Evolutionary conservation across 1,140 invertebrate genomes (phyloP), one percentile per base, ranked within the genome.

Genomic region (Leptinotarsa undecemlineata): DNA sequence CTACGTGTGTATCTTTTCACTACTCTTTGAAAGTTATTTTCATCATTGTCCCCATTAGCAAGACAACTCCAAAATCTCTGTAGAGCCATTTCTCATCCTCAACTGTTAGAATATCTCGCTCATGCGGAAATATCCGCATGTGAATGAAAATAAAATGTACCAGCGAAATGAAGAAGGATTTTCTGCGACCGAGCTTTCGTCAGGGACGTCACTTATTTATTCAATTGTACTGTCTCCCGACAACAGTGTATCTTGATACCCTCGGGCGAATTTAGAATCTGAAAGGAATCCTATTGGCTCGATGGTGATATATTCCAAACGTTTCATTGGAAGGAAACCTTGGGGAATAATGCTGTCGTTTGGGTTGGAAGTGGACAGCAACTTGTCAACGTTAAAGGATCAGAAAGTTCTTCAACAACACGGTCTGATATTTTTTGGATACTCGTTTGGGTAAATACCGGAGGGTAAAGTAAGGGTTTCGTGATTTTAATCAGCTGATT

Each of bases 211-310:
- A 57, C 51, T 57, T 57, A 57, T 57, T 57, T 15, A 57, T 57
- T 57, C 51, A 57, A 57, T 57, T 57, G 51, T 57, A 57, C 51
- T 57, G 33, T 63, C n/a, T 26, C 64, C 15, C 21, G 23, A 23
- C 20, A 42, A 42, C 26, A 67, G 64, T 67, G 42, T 67, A 67
- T 67, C 42, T 73, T 26, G 42, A 68, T 66, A 74, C 68, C 66
- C 73, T 62, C 61, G 76, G 77, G 75, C 75, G 73, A 76, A 78
- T 80, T 78, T 78, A 57, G 51, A 76, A 78, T 75, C 67, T 74
- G 76, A 80, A 80, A 76, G 71, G 77, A 78, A 77, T 78, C 79
- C 80, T 81, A 81, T 81, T 82, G 81, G 76, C 74, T 80, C 79
- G 1, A 57, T 82, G 78, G 78, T 81, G 81, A 79, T 74, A 79